These are phyloP conservation scores for Pantherophis vulpinus DNA, from an alignment of 2,797 vertebrate genomes.

Conservation along the genomic window DNA sequence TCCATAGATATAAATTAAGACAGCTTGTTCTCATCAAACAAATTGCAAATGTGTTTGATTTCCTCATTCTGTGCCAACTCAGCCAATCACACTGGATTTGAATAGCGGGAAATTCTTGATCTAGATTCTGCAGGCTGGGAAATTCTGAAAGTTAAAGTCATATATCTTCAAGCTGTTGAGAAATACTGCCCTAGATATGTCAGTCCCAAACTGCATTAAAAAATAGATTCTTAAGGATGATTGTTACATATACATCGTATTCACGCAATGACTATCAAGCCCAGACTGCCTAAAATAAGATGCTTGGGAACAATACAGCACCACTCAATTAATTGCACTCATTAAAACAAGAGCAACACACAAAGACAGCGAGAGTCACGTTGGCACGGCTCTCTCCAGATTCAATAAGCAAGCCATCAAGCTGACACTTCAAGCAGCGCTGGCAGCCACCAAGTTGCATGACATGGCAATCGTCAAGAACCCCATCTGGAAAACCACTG, in stretches of 20 bases:
- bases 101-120: not conserved
- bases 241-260: rapidly evolving
- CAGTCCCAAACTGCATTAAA: not conserved
- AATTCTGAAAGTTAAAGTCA: not conserved
- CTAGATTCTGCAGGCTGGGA: not conserved
- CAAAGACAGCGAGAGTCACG: not conserved
- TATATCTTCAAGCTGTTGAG: not conserved
- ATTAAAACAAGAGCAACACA: not conserved
- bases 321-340: not conserved
- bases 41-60: not conserved
- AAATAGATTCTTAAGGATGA: not conserved
- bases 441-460: not conserved
- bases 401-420: not conserved
- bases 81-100: not conserved
- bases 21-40: not conserved
- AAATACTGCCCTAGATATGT: not conserved
- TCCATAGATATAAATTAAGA: not conserved
- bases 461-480: not conserved
- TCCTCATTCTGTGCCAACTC: not conserved
- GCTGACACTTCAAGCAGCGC: not conserved
- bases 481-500: not conserved
- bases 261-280: not conserved
- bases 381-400: not conserved
- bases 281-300: not conserved
- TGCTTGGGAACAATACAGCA: not conserved